These are phyloP conservation scores for Scelioninae gen. 2 DNA, from an alignment of 2,888 invertebrate genomes.

Conservation along the genomic window DNA sequence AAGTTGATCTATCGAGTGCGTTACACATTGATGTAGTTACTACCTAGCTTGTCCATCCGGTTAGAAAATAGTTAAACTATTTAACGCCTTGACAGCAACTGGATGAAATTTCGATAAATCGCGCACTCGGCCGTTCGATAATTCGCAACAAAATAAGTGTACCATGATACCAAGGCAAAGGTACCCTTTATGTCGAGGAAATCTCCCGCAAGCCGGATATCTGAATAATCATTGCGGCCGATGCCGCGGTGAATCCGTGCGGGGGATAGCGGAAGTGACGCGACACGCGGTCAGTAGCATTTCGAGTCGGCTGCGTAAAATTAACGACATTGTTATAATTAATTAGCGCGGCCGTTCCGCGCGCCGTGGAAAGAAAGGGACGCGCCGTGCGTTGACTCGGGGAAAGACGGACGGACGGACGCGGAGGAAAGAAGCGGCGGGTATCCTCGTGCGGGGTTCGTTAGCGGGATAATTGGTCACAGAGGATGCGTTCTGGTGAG, in stretches of 20 bases:
- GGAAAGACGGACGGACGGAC: slow-evolving; percentile 43
- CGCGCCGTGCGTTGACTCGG: slow-evolving; percentile 17
- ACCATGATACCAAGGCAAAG: too few species aligned
- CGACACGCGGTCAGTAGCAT: slow-evolving; percentile 73
- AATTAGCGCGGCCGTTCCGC: slow-evolving; percentile 69
- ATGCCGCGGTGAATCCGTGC: slow-evolving; percentile 30
- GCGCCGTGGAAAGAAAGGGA: slow-evolving; percentile 54
- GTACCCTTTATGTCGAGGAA: slow-evolving; percentile 11
- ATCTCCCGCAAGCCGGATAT: slow-evolving; percentile 33
- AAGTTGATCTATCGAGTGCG: too few species aligned
- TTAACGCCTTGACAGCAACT: too few species aligned
- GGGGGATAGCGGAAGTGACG: slow-evolving; percentile 56
- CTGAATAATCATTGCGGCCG: slow-evolving; percentile 33
- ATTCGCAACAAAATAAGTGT: too few species aligned
- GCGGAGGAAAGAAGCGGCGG: slow-evolving; percentile 43
- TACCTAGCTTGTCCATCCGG: too few species aligned
- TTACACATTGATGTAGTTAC: too few species aligned
- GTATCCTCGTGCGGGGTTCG: slow-evolving; percentile 69
- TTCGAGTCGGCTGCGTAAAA: slow-evolving; percentile 74
- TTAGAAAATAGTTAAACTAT: too few species aligned
- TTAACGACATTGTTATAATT: slow-evolving; percentile 75
- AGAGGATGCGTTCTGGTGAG: slow-evolving; percentile 74
- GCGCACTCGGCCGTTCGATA: too few species aligned
- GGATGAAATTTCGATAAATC: too few species aligned
- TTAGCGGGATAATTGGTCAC: slow-evolving; percentile 75